Evolutionary conservation across 2,113 vertebrate species (phyloP).

Genomic region (Pandion haliaetus): DNA sequence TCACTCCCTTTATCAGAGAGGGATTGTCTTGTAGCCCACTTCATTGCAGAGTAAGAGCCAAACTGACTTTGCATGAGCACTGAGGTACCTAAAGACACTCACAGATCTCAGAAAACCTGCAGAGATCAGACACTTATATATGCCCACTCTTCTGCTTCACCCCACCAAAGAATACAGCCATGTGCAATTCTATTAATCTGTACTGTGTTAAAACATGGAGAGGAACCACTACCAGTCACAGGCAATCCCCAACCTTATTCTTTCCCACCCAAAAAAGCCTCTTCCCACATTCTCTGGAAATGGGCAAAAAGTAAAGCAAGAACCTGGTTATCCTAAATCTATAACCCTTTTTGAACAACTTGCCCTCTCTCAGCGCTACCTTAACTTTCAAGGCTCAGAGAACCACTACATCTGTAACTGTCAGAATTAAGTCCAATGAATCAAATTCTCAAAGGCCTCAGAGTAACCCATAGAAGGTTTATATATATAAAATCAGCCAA

Average conservation of each 20-base stretch:
- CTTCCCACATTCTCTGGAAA: not conserved
- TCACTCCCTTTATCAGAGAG: not conserved
- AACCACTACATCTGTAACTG: not conserved
- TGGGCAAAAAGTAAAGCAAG: not conserved
- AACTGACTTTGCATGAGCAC: not conserved
- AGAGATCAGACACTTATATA: not conserved
- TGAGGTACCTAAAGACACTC: not conserved
- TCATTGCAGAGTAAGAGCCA: not conserved
- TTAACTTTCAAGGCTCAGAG: not conserved
- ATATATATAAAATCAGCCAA: not conserved
- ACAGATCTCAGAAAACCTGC: not conserved
- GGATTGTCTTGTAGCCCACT: not conserved
- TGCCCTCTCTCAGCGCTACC: not conserved
- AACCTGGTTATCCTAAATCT: not conserved
- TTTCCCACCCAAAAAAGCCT: not conserved
- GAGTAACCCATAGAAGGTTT: not conserved
- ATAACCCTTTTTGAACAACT: not conserved
- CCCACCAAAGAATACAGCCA: not conserved
- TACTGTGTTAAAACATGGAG: not conserved
- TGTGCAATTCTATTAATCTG: not conserved
- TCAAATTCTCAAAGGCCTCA: not conserved
- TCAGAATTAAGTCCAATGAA: not conserved
- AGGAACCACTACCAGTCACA: not conserved
- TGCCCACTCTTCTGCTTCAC: not conserved
- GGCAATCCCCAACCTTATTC: not conserved